Conservation (phyloP, 1,140 invertebrate genomes). For the Gonioctena quinquepunctata region DNA sequence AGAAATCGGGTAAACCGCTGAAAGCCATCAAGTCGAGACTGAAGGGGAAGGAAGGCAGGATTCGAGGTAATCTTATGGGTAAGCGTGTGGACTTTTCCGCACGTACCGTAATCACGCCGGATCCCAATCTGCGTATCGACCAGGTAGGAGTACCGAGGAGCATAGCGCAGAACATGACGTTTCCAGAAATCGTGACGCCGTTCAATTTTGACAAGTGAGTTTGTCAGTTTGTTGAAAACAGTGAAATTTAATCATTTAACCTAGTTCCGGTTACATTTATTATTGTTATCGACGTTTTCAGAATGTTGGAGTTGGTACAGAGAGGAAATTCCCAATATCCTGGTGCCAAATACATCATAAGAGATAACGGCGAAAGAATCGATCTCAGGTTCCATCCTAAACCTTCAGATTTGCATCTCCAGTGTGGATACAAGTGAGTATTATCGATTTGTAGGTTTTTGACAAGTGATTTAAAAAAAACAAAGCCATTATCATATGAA, state of each 20-base stretch:
- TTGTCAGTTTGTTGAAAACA: neutral
- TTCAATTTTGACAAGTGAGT: constrained; percentile 94
- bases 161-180: constrained; percentile 98
- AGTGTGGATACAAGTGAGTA: constrained; percentile 88
- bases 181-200: constrained; percentile 98
- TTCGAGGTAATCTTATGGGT: constrained; percentile 99
- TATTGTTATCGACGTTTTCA: constrained; percentile 52
- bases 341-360: constrained; percentile 98
- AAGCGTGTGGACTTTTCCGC: constrained; percentile 99
- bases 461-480: neutral
- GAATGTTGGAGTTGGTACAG: constrained; percentile 94
- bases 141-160: constrained; percentile 98
- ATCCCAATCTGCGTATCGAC: constrained; percentile 98
- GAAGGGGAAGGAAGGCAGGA: constrained; percentile 96
- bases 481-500: too few species aligned
- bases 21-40: constrained; percentile 94
- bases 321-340: constrained; percentile 98
- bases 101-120: constrained; percentile 98
- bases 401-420: constrained; percentile 96
- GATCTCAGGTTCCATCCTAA: constrained; percentile 98
- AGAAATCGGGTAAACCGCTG: constrained; percentile 97
- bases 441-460: neutral
- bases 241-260: neutral
- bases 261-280: neutral
- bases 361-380: constrained; percentile 98